Base-by-base conservation (phyloP, 2,888 invertebrate genomes). In the Beris morrisii region DNA sequence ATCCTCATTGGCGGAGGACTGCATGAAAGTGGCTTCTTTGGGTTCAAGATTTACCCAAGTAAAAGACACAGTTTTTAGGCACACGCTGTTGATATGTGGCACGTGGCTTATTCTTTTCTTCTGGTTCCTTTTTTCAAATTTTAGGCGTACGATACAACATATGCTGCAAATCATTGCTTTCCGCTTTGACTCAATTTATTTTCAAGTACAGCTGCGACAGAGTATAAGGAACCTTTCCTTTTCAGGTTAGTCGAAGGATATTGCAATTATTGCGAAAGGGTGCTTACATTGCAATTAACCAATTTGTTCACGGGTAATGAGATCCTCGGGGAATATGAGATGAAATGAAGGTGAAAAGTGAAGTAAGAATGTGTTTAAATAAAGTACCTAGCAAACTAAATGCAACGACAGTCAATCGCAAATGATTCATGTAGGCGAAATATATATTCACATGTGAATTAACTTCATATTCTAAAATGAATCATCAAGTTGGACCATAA, bases 121-220 rank as follows among this genome's bases (percentile, higher is more conserved):
- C 11, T 52, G 22, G 15, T 11, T 22, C 22, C 22, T 22, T 22
- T 22, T 38, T 38, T 38, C 5, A 38, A 38, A 7, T 38, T 38
- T 38, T 38, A 38, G 61, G 52, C 61, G 38, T 61, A 50, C 50
- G 38, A 59, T 61, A 50, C 32, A 61, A 61, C 61, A 61, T 52
- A 61, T 61, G 61, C 38, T 61, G 38, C 50, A 61, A 32, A 43
- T 50, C 61, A 43, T 6, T 61, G 38, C 52, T 61, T 48, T 61
- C 50, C 61, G 61, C 43, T 61, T 32, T 61, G 61, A 61, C 61
- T 61, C 61, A 61, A 22, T 61, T 61, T 22, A 50, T 15, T 61
- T 22, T 38, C 22, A 13, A 52, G 15, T 52, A 50, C 61, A 61
- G 61, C 61, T 61, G 61, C 46, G 38, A 22, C 30, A 52, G 22